Conservation (phyloP, 1,140 invertebrate species). For the Melipona quadrifasciata region DNA sequence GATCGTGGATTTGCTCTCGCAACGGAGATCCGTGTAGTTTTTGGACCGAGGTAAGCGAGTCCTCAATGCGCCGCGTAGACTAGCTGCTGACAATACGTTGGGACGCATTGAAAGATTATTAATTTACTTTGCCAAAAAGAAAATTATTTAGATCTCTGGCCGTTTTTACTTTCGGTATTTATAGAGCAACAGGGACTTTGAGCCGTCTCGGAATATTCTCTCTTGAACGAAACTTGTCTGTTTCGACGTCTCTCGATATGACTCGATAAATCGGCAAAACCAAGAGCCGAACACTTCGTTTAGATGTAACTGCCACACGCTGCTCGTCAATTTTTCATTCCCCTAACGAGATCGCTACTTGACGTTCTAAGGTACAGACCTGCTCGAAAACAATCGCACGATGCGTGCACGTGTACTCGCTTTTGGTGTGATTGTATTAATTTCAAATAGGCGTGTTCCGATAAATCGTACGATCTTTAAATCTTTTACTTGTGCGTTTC, state of each 20-base stretch:
- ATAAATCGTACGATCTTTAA: no score
- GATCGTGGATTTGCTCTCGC: conserved; percentile 53
- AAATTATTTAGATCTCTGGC: not conserved
- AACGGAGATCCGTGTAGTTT: conserved; percentile 60
- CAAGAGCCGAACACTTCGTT: not conserved
- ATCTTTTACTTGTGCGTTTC: no score
- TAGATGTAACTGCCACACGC: not conserved
- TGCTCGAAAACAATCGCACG: not conserved
- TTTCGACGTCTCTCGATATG: not conserved
- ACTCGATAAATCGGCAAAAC: not conserved
- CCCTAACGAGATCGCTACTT: not conserved
- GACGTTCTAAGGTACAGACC: not conserved
- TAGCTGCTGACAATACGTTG: not conserved
- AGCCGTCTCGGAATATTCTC: not conserved
- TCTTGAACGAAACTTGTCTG: not conserved
- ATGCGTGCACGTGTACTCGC: no score
- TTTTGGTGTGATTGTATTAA: no score
- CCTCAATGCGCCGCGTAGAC: not conserved
- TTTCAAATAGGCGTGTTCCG: no score
- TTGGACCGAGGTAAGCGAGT: conserved; percentile 57
- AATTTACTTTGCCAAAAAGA: not conserved
- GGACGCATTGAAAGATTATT: not conserved
- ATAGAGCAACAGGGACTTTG: not conserved
- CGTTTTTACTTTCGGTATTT: not conserved
- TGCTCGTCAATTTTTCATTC: not conserved